Percentiles rank a stretch among this genome's conserved stretches.
phyloP scores from a whole-genome alignment of 2,888 invertebrate genomes.

The Hipparchia semele region DNA sequence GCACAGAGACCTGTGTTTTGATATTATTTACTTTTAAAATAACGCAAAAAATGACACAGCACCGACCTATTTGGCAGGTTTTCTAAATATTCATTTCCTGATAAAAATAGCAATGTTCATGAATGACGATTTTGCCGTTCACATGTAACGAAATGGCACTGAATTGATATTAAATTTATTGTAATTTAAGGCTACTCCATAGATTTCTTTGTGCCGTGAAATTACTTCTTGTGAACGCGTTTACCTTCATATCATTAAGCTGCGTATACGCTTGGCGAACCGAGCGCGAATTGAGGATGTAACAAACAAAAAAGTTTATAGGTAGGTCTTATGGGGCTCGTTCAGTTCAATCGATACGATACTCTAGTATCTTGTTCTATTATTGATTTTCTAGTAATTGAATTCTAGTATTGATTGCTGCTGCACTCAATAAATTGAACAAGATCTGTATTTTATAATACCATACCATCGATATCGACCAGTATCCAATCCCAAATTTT shows the following conservation, averaged over 20 bases:
- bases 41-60: constrained; percentile 14
- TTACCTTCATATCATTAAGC: constrained; percentile 3
- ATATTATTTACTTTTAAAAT: constrained; percentile 9
- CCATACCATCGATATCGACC: no score
- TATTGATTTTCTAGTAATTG: no score
- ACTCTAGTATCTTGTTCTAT: no score
- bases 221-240: constrained; percentile 7
- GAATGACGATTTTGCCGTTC: neutral
- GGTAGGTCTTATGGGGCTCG: no score
- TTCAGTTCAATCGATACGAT: no score
- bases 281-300: no score
- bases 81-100: neutral
- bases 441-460: no score
- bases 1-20: constrained; percentile 13
- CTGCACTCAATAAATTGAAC: no score
- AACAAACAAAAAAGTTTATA: no score
- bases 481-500: no score
- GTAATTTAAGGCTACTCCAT: neutral
- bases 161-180: constrained; percentile 1
- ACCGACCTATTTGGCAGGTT: constrained; percentile 31
- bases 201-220: neutral
- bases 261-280: neutral
- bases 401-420: no score
- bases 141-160: no score
- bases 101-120: neutral